phyloP scores from a whole-genome alignment of 2,888 invertebrate species.

The Nephrotoma appendiculata region DNA sequence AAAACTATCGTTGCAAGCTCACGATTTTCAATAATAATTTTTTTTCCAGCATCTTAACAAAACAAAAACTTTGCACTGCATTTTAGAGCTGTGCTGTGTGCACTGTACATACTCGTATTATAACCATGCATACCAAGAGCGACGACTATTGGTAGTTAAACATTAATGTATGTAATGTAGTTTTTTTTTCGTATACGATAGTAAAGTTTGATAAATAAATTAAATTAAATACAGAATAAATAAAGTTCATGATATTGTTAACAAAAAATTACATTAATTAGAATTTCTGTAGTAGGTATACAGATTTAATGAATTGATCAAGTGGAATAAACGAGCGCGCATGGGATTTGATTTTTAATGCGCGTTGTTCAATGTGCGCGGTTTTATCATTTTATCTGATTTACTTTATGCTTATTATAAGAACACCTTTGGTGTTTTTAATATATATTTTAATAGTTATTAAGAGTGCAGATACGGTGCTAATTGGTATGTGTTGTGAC shows the following conservation, averaged over 20 bases:
- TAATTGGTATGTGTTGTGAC: neutral
- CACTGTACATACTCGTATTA: neutral
- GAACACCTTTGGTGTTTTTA: neutral
- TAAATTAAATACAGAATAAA: neutral
- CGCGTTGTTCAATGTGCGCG: neutral
- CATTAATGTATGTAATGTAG: neutral
- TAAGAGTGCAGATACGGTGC: neutral
- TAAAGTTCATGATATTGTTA: neutral
- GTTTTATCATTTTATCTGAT: neutral
- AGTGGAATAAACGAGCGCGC: neutral
- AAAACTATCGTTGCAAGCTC: neutral
- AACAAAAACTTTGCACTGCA: neutral
- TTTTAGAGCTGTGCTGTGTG: neutral
- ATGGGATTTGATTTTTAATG: neutral
- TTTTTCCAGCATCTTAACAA: neutral
- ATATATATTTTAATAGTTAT: neutral
- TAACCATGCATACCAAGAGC: neutral
- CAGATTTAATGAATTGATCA: neutral
- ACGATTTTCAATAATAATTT: neutral
- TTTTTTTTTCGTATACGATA: neutral
- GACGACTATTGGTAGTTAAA: neutral
- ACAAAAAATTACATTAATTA: neutral
- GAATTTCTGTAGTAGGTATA: neutral
- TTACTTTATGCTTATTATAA: neutral
- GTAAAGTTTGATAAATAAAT: neutral